Percentiles rank a stretch among this genome's conserved stretches.
phyloP scores from a whole-genome alignment of 2,113 vertebrate genomes.

The Vanacampus margaritifer region DNA sequence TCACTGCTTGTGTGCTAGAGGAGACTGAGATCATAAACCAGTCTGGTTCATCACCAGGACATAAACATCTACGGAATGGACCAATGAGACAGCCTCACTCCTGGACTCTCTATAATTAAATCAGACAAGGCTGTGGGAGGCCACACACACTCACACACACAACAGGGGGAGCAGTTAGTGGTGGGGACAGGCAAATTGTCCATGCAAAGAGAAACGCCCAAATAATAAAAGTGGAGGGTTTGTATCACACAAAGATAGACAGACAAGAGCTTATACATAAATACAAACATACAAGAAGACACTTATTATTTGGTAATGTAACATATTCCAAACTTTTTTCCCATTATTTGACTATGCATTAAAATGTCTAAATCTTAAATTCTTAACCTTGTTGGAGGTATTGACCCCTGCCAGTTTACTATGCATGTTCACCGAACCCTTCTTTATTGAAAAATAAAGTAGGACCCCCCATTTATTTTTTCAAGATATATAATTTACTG shows the following conservation, averaged over 20 bases:
- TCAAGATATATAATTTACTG: no score
- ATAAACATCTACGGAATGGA: slow-evolving; percentile 24
- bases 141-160: slow-evolving; percentile 37
- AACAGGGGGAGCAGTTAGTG: neutral
- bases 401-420: no score
- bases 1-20: slow-evolving; percentile 3
- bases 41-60: slow-evolving; percentile 8
- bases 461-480: no score
- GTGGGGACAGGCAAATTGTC: no score
- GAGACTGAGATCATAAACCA: slow-evolving; percentile 6
- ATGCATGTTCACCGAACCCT: no score
- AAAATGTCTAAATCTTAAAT: no score
- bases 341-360: neutral
- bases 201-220: no score
- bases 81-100: slow-evolving; percentile 39
- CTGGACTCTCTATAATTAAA: slow-evolving; percentile 53
- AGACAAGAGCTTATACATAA: neutral
- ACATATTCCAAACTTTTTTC: neutral
- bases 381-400: no score
- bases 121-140: slow-evolving; percentile 40
- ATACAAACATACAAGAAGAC: neutral
- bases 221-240: no score
- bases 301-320: neutral
- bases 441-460: no score
- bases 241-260: no score